Evolutionary conservation across 1,140 invertebrate species (phyloP).

Genomic region (Zaprionus camerounensis): DNA sequence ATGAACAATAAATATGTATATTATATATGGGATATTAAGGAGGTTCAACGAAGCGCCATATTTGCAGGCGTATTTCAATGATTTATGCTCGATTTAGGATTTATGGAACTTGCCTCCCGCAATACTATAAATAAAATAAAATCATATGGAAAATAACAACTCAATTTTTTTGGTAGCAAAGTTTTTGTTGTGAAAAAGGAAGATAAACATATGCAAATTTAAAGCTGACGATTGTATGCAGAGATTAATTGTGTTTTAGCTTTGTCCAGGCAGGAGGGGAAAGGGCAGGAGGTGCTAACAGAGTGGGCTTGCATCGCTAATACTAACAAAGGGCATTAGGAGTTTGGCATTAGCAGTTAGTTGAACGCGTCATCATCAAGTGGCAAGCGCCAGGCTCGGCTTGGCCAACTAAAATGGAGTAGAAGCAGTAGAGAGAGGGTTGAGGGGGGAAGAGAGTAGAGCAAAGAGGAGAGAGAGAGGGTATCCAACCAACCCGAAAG

Average conservation of each 20-base stretch:
- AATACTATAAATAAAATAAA: background rate
- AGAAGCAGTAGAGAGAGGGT: background rate
- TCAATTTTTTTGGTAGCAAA: background rate
- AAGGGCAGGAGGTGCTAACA: background rate
- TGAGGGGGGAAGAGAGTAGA: background rate
- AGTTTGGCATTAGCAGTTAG: constrained; percentile 12
- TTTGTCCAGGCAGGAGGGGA: background rate
- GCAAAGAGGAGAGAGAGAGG: background rate
- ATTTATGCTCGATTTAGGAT: background rate
- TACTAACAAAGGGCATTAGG: constrained; percentile 7
- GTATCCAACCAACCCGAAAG: constrained; percentile 23
- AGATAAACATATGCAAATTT: background rate
- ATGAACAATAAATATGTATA: background rate
- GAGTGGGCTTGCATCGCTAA: background rate
- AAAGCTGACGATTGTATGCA: background rate
- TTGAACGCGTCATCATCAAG: constrained; percentile 12
- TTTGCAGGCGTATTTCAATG: background rate
- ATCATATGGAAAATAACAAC: background rate
- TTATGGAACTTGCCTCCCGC: background rate
- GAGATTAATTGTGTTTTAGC: constrained; percentile 5
- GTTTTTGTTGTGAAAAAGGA: background rate
- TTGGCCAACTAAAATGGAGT: background rate
- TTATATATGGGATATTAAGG: background rate
- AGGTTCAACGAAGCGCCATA: background rate
- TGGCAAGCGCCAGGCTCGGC: background rate